A percentile compares a stretch with the other conserved stretches of the same genome.
Conservation (phyloP, 2,888 invertebrate genomes). For the Orthonevra nobilis region DNA sequence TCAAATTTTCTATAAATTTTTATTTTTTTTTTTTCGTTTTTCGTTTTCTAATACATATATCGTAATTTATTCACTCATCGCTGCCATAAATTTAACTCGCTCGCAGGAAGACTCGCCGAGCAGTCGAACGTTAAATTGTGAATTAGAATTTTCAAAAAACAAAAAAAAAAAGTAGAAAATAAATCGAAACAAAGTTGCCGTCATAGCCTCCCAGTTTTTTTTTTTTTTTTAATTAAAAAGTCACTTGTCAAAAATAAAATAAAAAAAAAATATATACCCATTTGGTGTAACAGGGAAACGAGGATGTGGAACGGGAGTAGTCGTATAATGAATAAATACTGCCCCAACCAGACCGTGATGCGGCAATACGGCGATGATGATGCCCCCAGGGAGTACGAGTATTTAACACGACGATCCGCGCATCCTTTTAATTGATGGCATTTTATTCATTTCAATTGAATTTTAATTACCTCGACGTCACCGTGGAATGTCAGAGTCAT, state of each 20-base stretch:
- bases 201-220: conserved; percentile 43
- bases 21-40: conserved; percentile 22
- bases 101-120: conserved; percentile 18
- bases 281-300: background rate
- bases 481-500: conserved; percentile 77
- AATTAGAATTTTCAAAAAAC: background rate
- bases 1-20: conserved; percentile 56
- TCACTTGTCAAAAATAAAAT: conserved; percentile 53
- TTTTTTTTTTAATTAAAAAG: too few relatives aligned
- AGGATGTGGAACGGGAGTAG: background rate
- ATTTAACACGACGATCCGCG: conserved; percentile 68
- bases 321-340: background rate
- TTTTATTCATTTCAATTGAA: conserved; percentile 76
- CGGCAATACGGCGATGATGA: background rate
- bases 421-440: conserved; percentile 70
- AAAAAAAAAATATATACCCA: conserved; percentile 29
- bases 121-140: background rate
- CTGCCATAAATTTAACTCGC: conserved; percentile 56
- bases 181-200: conserved; percentile 16
- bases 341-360: conserved; percentile 1
- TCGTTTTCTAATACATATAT: conserved; percentile 12
- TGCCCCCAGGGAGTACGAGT: conserved; percentile 62
- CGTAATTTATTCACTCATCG: conserved; percentile 65
- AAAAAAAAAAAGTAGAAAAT: background rate
- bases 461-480: conserved; percentile 79